Base-by-base conservation (phyloP, 2,888 invertebrate genomes). In the Ophion ventricosus region DNA sequence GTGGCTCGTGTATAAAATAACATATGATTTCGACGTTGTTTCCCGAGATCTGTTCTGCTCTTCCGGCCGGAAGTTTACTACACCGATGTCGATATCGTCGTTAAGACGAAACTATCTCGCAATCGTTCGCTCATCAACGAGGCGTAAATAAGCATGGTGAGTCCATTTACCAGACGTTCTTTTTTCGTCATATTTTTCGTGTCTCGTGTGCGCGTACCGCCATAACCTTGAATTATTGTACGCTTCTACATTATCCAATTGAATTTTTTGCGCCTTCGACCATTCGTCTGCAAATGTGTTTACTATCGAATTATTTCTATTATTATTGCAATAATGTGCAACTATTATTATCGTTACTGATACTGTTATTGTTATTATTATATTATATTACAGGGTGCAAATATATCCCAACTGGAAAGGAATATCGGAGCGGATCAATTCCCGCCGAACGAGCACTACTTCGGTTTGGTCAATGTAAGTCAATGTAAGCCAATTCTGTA, bases 391-490 rank as follows among this genome's bases (percentile, higher is more conserved):
- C 94, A 98, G 99, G 99, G 99, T 95, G 98, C 99, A 94, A 99
- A 99, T 96, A 98, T 99, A 94, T 99, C 99, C 92, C 99, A 99
- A 94, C 95, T 99, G 94, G 99, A 99, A 95, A 97, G 98, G 95
- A 99, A 99, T 95, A 99, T 99, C 93, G 99, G 99, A 92, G 96
- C 98, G 91, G 99, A 99, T 94, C 98, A 98, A 93, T 98, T 99
- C 94, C 99, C 99, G 92, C 97, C 98, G 87, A 99, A 99, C 94
- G 99, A 99, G 94, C 99, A 99, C 94, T 99, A 99, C 94, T 99
- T 99, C 95, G 99, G 99, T 93, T 96, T 99, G 94, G 99, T 99
- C 88, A 99, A 99, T 96, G 98, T 99, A 95, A 96, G 82, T 79
- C 70, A n/a, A n/a, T n/a, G n/a, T n/a, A n/a, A n/a, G n/a, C n/a